Evolutionary conservation across 2,797 vertebrate genomes (phyloP), one percentile per base, ranked within the genome.

Genomic region (Takifugu rubripes): DNA sequence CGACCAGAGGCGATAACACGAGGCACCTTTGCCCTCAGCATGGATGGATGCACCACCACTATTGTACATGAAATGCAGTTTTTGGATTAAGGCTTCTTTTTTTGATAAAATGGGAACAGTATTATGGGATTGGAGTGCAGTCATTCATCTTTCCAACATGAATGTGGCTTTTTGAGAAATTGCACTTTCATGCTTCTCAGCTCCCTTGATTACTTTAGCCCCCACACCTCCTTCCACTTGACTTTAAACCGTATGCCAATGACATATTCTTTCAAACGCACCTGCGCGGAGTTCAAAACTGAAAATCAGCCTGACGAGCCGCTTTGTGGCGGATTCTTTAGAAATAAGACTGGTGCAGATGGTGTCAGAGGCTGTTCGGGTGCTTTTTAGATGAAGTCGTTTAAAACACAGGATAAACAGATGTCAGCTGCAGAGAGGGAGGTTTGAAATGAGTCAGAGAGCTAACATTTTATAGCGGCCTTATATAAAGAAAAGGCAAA

Each of bases 91-190:
- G 56, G 29, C 49, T 82, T 77, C 77, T 64, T 66, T 58, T 72
- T 69, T 71, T 61, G 53, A 72, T 56, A 72, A 83, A 83, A 73
- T 80, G 72, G 67, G 77, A 87, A 69, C 70, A 70, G 82, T 85
- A 81, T 86, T 81, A 84, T 74, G 80, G 68, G 68, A 82, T 59
- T 83, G 86, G 71, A 89, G 82, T 82, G 78, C 70, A 81, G 85
- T 86, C 83, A 88, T 90, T 89, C 85, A 85, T 90, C 86, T 90
- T 86, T 84, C 64, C 77, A 67, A 61, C 81, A 79, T 87, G 78
- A 79, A 74, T 81, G 77, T 83, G 85, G 83, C 86, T 82, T 86
- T 87, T 85, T 90, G 86, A 90, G 84, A 90, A 89, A 92, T 90
- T 87, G 80, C 77, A 86, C 86, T 90, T 90, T 88, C 86, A 88